A percentile compares a stretch with the other conserved stretches of the same genome.
phyloP scores from a whole-genome alignment of 2,888 invertebrate genomes.

The Oscheius onirici region DNA sequence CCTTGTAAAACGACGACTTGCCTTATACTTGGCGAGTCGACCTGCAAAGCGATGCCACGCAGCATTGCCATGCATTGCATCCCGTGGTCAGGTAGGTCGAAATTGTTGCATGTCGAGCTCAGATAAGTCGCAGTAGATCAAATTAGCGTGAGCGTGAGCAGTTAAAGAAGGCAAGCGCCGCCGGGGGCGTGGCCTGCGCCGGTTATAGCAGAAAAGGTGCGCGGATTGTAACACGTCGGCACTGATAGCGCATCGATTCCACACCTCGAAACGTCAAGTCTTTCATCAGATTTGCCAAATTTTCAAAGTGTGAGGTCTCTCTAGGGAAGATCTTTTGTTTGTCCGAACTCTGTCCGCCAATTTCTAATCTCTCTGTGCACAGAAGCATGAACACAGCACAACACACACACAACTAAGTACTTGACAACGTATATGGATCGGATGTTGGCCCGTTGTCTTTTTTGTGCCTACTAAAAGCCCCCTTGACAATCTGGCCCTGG shows the following conservation, averaged over 20 bases:
- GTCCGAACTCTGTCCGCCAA: neutral
- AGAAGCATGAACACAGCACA: conserved; percentile 1
- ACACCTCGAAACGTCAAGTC: neutral
- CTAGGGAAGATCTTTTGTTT: neutral
- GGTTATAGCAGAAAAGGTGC: conserved; percentile 33
- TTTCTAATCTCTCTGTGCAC: conserved; percentile 7
- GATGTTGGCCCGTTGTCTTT: neutral
- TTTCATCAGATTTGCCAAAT: conserved; percentile 13
- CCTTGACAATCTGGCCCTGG: neutral
- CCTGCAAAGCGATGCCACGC: conserved; percentile 60
- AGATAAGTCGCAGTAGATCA: conserved; percentile 28
- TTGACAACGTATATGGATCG: conserved; percentile 11
- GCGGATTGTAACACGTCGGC: conserved; percentile 30
- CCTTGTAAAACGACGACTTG: neutral
- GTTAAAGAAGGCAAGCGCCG: conserved; percentile 33
- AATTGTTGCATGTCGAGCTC: conserved; percentile 22
- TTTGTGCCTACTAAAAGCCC: neutral
- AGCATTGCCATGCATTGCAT: conserved; percentile 57
- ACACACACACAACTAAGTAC: conserved; percentile 5
- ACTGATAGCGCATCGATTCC: conserved; percentile 30
- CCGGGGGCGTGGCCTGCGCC: conserved; percentile 26
- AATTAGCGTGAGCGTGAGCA: conserved; percentile 33
- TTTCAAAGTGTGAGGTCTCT: neutral
- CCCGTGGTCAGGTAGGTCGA: conserved; percentile 29
- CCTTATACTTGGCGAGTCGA: conserved; percentile 59